Evolutionary conservation across 2,113 vertebrate species (phyloP), one percentile per base, ranked within the genome.

Genomic region (Atractosteus spatula): DNA sequence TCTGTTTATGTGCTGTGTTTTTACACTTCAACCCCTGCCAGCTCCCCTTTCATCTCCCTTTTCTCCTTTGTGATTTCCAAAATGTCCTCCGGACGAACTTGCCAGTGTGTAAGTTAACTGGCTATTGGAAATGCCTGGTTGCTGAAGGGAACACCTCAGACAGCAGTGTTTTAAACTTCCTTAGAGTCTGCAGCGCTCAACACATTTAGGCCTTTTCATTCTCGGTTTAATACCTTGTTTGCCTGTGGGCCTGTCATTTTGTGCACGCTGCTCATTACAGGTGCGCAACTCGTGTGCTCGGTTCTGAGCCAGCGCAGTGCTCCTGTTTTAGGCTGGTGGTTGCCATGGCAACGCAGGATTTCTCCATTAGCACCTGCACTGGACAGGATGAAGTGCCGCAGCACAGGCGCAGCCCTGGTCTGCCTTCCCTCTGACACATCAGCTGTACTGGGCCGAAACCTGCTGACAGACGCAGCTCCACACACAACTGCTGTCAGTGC

Each of bases 391-490:
- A 62, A 66, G 55, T 54, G 74, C 63, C 16, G 44, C 74, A 73
- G 79, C 47, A 12, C 56, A 59, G 3, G 7, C 56, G 3, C 14
- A 4, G 56, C 4, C 56, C 56, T 59, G 11, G 7, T 12, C 66
- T 68, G 16, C 3, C 45, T 41, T 42, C 62, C 65, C 79, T 83
- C 77, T 41, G 81, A 84, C 77, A 80, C 84, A 87, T 88, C 90
- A 92, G 90, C 90, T 92, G 90, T 91, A 89, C 86, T 83, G 84
- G 78, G 86, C 81, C 84, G 73, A 73, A 83, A 88, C 88, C 91
- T 92, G 91, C 90, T 93, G 90, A 88, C 89, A 84, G 69, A 84
- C 83, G 84, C 88, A 89, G 89, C 89, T 82, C 90, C 83, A 82
- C 86, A 82, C 86, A 85, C 81, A 84, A 84, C 87, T 91, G 85